Conservation (phyloP, 1,140 invertebrate genomes). For the Macrobrachium nipponense region DNA sequence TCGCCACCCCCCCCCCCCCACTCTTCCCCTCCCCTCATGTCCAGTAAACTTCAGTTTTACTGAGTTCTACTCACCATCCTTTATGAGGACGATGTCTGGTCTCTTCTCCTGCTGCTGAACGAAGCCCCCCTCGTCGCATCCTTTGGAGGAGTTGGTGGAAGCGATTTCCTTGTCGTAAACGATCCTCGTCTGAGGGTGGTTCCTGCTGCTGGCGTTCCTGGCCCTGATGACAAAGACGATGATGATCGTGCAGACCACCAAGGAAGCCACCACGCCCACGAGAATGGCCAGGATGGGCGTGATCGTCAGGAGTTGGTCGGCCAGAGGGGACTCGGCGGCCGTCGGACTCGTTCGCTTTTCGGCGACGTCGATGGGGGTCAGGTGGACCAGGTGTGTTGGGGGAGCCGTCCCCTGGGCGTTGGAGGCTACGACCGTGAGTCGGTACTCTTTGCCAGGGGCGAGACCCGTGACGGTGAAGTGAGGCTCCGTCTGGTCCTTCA, state of each 20-base stretch:
- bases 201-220: neutral
- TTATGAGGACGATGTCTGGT: conserved; percentile 42
- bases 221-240: conserved; percentile 12
- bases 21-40: no score
- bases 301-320: neutral
- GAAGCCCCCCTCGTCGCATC: conserved; percentile 41
- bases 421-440: conserved; percentile 27
- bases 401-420: conserved; percentile 40
- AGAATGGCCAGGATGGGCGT: conserved; percentile 37
- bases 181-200: conserved; percentile 23
- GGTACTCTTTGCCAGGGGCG: conserved; percentile 71
- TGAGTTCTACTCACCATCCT: conserved; percentile 2
- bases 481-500: conserved; percentile 25
- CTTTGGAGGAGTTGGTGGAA: conserved; percentile 19
- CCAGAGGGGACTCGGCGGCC: conserved; percentile 1
- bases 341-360: conserved; percentile 43
- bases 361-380: conserved; percentile 49
- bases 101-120: conserved; percentile 16
- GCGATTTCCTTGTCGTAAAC: conserved; percentile 31
- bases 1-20: no score
- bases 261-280: conserved; percentile 20
- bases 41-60: no score
- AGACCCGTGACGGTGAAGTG: conserved; percentile 76
- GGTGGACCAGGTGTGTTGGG: conserved; percentile 44
- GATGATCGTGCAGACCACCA: conserved; percentile 35